Base-by-base conservation (phyloP, 2,797 vertebrate genomes). In the Siniperca obscura region DNA sequence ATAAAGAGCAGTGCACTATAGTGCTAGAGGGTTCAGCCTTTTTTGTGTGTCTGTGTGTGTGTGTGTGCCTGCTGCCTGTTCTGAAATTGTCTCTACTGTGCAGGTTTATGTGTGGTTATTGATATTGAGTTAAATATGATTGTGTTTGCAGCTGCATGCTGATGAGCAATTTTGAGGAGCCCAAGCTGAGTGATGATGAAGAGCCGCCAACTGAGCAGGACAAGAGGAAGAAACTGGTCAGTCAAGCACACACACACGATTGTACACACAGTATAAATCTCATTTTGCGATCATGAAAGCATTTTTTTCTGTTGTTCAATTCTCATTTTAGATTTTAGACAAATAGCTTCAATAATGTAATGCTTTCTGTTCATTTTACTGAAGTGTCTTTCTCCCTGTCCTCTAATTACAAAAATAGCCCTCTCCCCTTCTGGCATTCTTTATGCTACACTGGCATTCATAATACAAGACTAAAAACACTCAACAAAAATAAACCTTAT, bases 171-270 rank as follows among this genome's bases (percentile, higher is more conserved):
- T 96, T 96, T 91, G 98, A 99, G 91, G 98, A 99, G 82, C 95
- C 96, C 30, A 97, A 97, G 89, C 91, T 94, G 81, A 97, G 95
- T 85, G 98, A 99, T 60, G 97, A 98, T 81, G 97, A 98, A 84
- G 98, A 99, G 84, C 97, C 98, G 59, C 98, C 98, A 27, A 99
- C 97, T 70, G 98, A 99, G 84, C 98, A 99, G 93, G 98, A 99
- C 93, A 99, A 98, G 95, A 98, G 98, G 90, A 99, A 97, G 95
- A 99, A 97, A 91, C 91, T 96, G 83, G 98, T 99, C 91, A 94
- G 94, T 95, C 42, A 74, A 71, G 81, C 36, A 59, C 57, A 68
- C 36, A 69, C 52, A 70, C 38, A 22, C 30, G 46, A 22, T 44
- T 52, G 53, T 17, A 60, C 52, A 22, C 19, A 42, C 14, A 7